These are phyloP conservation scores for Sinocyclocheilus anshuiensis DNA, from an alignment of 2,113 vertebrate genomes.

Conservation along the genomic window DNA sequence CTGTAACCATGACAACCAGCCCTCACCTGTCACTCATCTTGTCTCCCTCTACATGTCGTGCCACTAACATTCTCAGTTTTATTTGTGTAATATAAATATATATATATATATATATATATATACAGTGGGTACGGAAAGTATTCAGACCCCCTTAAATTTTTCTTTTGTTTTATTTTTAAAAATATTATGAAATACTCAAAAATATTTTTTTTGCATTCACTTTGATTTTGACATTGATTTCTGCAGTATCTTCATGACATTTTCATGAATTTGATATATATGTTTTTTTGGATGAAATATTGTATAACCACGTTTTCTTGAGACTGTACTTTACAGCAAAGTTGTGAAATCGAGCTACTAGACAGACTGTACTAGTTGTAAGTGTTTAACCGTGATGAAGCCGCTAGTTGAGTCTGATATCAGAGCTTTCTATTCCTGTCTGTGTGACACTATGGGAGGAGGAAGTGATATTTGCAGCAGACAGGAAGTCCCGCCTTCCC, in stretches of 20 bases:
- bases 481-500: not conserved
- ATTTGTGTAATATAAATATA: conserved; percentile 74
- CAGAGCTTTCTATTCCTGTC: not conserved
- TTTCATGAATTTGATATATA: not conserved
- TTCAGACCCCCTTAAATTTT: no score
- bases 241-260: not conserved
- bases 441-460: not conserved
- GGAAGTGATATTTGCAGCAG: not conserved
- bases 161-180: no score
- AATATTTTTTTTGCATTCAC: no score
- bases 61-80: conserved; percentile 61
- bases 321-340: not conserved
- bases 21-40: conserved; percentile 55
- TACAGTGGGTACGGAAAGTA: no score
- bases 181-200: not conserved
- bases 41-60: conserved; percentile 69
- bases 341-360: no score
- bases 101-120: no score
- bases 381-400: not conserved
- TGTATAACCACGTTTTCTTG: not conserved
- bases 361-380: no score
- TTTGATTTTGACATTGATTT: no score
- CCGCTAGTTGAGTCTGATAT: conserved; percentile 15
- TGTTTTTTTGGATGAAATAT: not conserved
- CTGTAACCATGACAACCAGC: conserved; percentile 81